Percentiles rank a stretch among this genome's conserved stretches.
Conservation (phyloP, 2,113 vertebrate genomes). For the Festucalex cinctus region DNA sequence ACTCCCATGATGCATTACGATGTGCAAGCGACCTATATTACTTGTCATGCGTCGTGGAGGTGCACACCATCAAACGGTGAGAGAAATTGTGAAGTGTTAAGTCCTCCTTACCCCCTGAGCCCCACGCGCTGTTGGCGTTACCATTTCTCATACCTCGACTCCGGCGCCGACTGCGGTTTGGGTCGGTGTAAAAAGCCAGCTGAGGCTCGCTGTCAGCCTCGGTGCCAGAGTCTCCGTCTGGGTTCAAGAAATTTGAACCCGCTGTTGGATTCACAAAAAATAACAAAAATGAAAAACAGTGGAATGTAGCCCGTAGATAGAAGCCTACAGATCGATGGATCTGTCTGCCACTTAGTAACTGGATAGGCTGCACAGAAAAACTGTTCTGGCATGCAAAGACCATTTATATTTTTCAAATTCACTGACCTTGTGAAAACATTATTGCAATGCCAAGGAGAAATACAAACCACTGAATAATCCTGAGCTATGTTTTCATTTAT, state of each 20-base stretch:
- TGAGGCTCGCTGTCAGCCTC: constrained; percentile 97
- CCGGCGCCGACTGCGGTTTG: constrained; percentile 89
- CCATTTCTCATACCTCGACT: constrained; percentile 87
- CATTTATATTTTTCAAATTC: background rate
- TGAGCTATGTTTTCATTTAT: background rate
- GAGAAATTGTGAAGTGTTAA: constrained; percentile 47
- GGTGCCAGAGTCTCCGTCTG: constrained; percentile 92
- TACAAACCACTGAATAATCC: constrained; percentile 6
- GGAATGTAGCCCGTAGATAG: background rate
- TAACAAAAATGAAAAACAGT: constrained; percentile 29
- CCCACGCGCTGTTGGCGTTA: constrained; percentile 78
- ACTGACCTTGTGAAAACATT: background rate
- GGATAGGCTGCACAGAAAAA: too few relatives aligned
- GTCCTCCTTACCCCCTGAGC: constrained; percentile 78
- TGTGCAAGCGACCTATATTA: too few relatives aligned
- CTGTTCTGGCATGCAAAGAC: too few relatives aligned
- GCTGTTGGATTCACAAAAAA: constrained; percentile 75
- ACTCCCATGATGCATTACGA: too few relatives aligned
- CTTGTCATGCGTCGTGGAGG: constrained; percentile 56
- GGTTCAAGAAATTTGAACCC: constrained; percentile 95
- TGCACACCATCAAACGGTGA: constrained; percentile 42
- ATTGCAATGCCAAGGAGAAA: background rate
- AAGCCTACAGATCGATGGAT: background rate
- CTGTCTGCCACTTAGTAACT: too few relatives aligned
- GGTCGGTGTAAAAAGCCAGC: constrained; percentile 97